Base-by-base conservation (phyloP, 1,140 invertebrate species). In the Panagrolaimus sp. region DNA sequence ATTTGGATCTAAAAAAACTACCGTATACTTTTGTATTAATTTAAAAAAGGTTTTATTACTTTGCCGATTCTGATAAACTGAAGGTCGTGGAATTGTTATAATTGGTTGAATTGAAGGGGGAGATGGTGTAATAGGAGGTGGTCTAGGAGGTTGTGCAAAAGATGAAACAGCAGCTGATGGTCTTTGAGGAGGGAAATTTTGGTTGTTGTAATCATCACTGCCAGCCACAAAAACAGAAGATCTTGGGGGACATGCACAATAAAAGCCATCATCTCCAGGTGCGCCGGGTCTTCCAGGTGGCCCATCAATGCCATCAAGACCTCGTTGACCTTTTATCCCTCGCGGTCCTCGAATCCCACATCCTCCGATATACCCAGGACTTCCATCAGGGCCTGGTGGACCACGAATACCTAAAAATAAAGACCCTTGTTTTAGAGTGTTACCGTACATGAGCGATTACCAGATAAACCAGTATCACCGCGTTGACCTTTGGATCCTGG, bases 251-350 rank as follows among this genome's bases (percentile, higher is more conserved):
- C 52, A 58, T 26, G 21, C 28, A 58, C 52, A 58, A 28, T 58
- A 58, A 5, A 21, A 21, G 28, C 21, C 52, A 26, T 58, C 52
- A 58, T 58, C 21, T 1, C 52, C 52, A 5, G 52, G 52, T 5
- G 21, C 21, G 4, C 52, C 52, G 17, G 52, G 52, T 58, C 21
- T 21, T n/a, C 52, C 52, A 28, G 28, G 21, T 10, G 52, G 52
- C 10, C 52, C 52, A 58, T 58, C 52, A 3, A 58, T 58, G 5
- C 52, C 52, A 58, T 58, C 52, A 21, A 58, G 21, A 3, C 52
- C 52, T 1, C 52, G 52, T 17, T 58, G 52, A 58, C 52, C 52
- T 26, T 58, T 58, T 5, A 26, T 21, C 2, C 52, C 52, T 0
- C 21, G 52, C 5, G 21, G 12, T 5, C 52, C 52, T 1, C 52